phyloP scores from a whole-genome alignment of 2,888 invertebrate species.

The Busseola fusca region DNA sequence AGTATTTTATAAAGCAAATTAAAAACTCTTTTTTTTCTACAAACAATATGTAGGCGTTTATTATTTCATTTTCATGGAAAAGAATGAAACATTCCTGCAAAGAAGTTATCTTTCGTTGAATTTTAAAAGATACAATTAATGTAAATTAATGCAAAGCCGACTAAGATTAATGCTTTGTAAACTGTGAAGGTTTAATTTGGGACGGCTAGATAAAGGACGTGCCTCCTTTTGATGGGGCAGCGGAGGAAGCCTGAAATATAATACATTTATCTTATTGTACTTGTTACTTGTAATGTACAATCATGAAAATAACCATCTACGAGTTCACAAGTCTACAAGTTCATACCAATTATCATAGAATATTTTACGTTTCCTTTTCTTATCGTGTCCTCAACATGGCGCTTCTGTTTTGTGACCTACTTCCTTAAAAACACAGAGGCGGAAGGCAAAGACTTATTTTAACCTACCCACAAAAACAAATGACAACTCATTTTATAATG shows the following conservation, averaged over 20 bases:
- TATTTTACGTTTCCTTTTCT: not conserved
- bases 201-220: conserved; percentile 29
- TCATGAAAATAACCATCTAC: not conserved
- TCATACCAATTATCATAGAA: not conserved
- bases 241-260: not conserved
- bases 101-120: conserved; percentile 34
- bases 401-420: not conserved
- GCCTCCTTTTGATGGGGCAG: conserved; percentile 17
- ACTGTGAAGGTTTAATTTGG: conserved; percentile 47
- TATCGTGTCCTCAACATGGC: not conserved
- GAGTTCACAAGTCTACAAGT: not conserved
- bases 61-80: conserved; percentile 28
- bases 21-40: not conserved
- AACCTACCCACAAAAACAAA: not conserved
- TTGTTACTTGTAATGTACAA: not conserved
- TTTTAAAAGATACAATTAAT: conserved; percentile 61
- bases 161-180: conserved; percentile 58
- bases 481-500: not conserved
- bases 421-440: not conserved
- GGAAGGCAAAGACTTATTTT: not conserved
- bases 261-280: conserved; percentile 8
- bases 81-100: conserved; percentile 12
- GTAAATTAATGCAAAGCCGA: conserved; percentile 64
- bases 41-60: not conserved
- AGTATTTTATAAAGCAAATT: not conserved